These are phyloP conservation scores for Elgaria multicarinata DNA, from an alignment of 2,113 vertebrate genomes.

Conservation along the genomic window DNA sequence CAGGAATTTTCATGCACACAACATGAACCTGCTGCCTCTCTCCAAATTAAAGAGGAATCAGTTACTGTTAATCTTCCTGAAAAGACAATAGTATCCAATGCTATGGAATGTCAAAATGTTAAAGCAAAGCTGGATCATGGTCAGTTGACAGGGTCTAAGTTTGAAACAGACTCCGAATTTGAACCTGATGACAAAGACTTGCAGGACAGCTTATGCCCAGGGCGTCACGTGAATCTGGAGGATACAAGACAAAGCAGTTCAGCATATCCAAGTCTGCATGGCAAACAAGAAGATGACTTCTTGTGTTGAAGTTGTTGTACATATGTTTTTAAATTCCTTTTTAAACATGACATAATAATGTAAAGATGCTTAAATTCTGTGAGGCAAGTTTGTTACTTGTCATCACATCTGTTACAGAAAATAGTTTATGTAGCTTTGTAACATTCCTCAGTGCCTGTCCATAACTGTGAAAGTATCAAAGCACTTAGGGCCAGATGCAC, in stretches of 20 bases:
- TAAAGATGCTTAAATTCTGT: slow-evolving; percentile 81
- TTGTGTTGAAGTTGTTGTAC: slow-evolving; percentile 86
- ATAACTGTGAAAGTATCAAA: slow-evolving; percentile 91
- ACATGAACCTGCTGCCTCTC: slow-evolving; percentile 72
- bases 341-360: slow-evolving; percentile 79
- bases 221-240: slow-evolving; percentile 75
- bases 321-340: slow-evolving; percentile 84
- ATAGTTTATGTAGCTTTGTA: slow-evolving; percentile 92
- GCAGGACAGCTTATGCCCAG: slow-evolving; percentile 79
- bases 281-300: slow-evolving; percentile 85
- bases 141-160: slow-evolving; percentile 74
- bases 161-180: slow-evolving; percentile 71
- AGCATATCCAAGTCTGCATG: slow-evolving; percentile 83
- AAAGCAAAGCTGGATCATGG: slow-evolving; percentile 73
- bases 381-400: slow-evolving; percentile 78
- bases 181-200: slow-evolving; percentile 80
- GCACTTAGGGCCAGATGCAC: slow-evolving; percentile 90
- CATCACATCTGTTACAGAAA: slow-evolving; percentile 82
- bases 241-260: slow-evolving; percentile 81
- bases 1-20: slow-evolving; percentile 75
- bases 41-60: slow-evolving; percentile 73
- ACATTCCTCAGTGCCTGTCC: slow-evolving; percentile 98
- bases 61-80: slow-evolving; percentile 73
- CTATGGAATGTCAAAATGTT: slow-evolving; percentile 69
- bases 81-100: slow-evolving; percentile 74